Evolutionary conservation across 2,113 vertebrate species (phyloP).

Genomic region (Crotalus helleri): DNA sequence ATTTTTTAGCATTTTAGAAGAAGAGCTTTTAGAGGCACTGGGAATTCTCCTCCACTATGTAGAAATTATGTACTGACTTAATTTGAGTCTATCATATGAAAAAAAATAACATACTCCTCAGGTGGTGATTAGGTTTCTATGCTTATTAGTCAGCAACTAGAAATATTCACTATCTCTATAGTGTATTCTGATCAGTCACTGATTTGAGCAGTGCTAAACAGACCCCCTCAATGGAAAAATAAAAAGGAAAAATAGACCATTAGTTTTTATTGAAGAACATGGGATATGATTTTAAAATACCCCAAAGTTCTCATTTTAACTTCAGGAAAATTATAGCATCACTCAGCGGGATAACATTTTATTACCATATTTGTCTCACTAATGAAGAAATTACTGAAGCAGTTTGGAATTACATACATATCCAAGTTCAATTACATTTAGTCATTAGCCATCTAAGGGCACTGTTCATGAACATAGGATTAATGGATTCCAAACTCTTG

Average conservation of each 20-base stretch:
- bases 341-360: constrained; percentile 15
- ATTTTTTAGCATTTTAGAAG: not conserved
- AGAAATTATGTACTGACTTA: not conserved
- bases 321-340: not conserved
- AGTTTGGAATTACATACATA: constrained; percentile 24
- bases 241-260: constrained; percentile 38
- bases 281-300: constrained; percentile 56
- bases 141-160: not conserved
- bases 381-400: constrained; percentile 17
- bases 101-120: not conserved
- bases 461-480: not conserved
- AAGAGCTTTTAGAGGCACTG: not conserved
- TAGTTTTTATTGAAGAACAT: constrained; percentile 50
- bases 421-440: constrained; percentile 22
- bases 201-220: constrained; percentile 64
- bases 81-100: not conserved
- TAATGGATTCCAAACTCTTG: constrained; percentile 30
- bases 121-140: not conserved
- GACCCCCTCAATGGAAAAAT: constrained; percentile 36
- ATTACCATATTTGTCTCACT: constrained; percentile 29
- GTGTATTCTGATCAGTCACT: constrained; percentile 39
- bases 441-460: constrained; percentile 35
- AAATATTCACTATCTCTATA: not conserved
- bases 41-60: not conserved
- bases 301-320: not conserved